Evolutionary conservation across 1,140 invertebrate genomes (phyloP), one percentile per base, ranked within the genome.

Genomic region (Neodiprion lecontei): DNA sequence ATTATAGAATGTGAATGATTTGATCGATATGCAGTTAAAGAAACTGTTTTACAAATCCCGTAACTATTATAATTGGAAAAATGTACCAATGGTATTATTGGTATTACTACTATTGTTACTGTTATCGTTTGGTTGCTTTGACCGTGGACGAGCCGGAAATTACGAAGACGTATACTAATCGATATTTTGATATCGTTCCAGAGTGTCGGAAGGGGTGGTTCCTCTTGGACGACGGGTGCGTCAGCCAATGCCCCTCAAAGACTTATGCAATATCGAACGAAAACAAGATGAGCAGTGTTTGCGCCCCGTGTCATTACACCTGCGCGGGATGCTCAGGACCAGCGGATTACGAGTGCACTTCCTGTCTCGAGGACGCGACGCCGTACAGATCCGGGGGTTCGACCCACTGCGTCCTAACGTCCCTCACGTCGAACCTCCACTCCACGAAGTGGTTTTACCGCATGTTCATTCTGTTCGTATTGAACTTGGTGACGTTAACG

Each of bases 361-460:
- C 75, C 11, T 85, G 83, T 70, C 79, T 82, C 72, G 72, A 67
- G 17, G 83, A 85, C 48, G 73, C 83, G 1, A 74, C 28, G 7
- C 61, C 81, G 0, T 68, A 28, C 48, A 77, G 49, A 11, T 17
- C 10, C 66, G 70, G 28, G 75, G 73, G 9, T 65, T 14, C n/a
- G n/a, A 61, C 76, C 48, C 72, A 79, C 4, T 85, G 83, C 70
- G 61, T 83, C 11, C 68, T 77, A n/a, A 79, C 74, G 8, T 77
- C 78, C 1, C 48, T 84, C 9, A 72, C 79, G 9, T 84, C 79
- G 82, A 80, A 72, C 23, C 78, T 77, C 17, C 74, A 80, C 21
- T 80, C 82, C 14, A 82, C 82, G 23, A 48, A 78, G 9, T 85
- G 83, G 83, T 81, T 79, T 73, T 80, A 80, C 65, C 66, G 79